Percentiles rank a stretch among this genome's conserved stretches.
phyloP scores from a whole-genome alignment of 1,140 invertebrate genomes.

The Latrodectus geometricus region DNA sequence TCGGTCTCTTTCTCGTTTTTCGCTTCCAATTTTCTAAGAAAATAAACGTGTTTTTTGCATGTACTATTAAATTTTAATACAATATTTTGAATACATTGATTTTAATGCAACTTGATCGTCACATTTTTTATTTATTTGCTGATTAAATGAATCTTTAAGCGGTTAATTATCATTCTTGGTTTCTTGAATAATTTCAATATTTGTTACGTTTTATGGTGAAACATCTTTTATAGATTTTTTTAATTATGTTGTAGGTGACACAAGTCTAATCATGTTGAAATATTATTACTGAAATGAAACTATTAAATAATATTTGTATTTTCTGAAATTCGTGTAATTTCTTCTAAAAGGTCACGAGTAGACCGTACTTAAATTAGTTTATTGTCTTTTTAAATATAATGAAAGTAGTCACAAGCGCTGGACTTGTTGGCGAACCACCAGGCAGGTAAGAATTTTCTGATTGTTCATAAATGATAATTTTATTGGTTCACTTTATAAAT shows the following conservation, averaged over 20 bases:
- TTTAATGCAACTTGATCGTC: no score
- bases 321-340: background rate
- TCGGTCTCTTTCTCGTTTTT: no score
- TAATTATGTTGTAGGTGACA: background rate
- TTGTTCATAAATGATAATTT: background rate
- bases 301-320: background rate
- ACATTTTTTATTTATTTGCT: no score
- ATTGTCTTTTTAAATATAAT: slow-evolving; percentile 43
- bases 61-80: no score
- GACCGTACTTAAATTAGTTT: background rate
- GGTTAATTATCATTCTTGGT: no score
- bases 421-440: slow-evolving; percentile 54
- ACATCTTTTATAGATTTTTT: background rate
- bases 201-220: background rate
- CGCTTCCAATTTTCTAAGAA: no score
- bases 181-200: no score
- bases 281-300: background rate
- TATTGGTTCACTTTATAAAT: background rate
- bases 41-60: no score
- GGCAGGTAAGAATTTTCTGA: slow-evolving; percentile 34
- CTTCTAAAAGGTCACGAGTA: slow-evolving; percentile 11
- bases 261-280: background rate
- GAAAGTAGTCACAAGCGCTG: slow-evolving; percentile 53
- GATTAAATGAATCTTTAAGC: no score
- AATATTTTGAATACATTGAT: no score